Conservation (phyloP, 1,140 invertebrate genomes). For the Globodera rostochiensis region DNA sequence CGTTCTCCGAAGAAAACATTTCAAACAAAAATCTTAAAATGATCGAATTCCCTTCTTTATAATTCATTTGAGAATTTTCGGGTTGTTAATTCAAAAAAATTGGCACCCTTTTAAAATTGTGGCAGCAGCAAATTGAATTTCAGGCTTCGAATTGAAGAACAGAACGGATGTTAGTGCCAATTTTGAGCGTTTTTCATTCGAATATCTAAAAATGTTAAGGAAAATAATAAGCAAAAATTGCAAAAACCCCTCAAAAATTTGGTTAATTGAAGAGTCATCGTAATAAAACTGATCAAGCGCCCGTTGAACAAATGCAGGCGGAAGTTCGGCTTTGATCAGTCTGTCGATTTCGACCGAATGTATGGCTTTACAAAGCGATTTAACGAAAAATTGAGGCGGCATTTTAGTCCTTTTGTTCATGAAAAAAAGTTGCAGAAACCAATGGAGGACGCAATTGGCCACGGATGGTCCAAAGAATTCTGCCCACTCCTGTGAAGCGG, state of each 20-base stretch:
- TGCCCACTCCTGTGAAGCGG: conserved; percentile 33
- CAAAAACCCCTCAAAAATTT: conserved; percentile 1
- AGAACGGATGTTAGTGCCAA: neutral
- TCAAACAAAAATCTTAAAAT: conserved; percentile 35
- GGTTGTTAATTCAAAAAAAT: neutral
- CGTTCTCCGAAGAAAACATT: conserved; percentile 35
- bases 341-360: conserved; percentile 22
- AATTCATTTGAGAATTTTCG: neutral
- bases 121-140: conserved; percentile 31
- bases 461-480: conserved; percentile 46
- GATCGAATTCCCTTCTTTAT: neutral
- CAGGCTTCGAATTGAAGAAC: conserved; percentile 18
- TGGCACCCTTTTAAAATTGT: conserved; percentile 28
- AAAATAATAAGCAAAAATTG: neutral
- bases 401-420: neutral
- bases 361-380: conserved; percentile 24
- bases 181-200: neutral
- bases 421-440: conserved; percentile 30
- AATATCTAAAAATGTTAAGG: neutral
- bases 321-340: conserved; percentile 23
- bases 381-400: conserved; percentile 12
- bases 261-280: neutral
- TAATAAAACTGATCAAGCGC: neutral
- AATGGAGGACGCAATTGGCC: conserved; percentile 25
- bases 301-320: neutral